phyloP scores from a whole-genome alignment of 1,140 invertebrate genomes.

The Physella acuta region DNA sequence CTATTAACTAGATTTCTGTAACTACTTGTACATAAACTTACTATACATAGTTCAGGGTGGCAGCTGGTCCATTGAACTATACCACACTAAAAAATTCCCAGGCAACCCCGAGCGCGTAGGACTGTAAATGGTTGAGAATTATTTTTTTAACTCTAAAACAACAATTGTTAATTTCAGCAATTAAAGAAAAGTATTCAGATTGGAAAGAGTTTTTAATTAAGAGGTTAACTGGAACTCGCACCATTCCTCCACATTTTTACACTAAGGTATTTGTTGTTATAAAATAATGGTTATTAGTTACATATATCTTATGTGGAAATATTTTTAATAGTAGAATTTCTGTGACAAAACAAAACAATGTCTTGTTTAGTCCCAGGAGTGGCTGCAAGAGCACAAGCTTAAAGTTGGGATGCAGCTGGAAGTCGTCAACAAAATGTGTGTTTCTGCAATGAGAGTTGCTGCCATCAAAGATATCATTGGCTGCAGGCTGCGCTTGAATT shows the following conservation, averaged over 20 bases:
- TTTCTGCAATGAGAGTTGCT: constrained; percentile 87
- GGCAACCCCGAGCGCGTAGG: no score
- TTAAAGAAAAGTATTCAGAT: constrained; percentile 87
- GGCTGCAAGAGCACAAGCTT: constrained; percentile 51
- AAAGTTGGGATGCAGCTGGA: constrained; percentile 80
- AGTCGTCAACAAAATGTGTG: constrained; percentile 93
- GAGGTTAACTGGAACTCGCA: constrained; percentile 86
- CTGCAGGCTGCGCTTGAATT: constrained; percentile 85
- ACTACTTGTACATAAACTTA: no score
- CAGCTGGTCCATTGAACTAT: no score
- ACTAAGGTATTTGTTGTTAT: constrained; percentile 79
- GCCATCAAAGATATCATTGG: constrained; percentile 87
- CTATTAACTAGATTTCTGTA: no score
- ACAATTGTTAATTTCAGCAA: constrained; percentile 53
- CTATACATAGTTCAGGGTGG: no score
- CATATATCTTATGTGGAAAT: no score
- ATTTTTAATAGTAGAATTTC: no score
- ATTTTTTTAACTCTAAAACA: no score
- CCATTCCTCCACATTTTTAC: constrained; percentile 88
- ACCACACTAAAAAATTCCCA: no score
- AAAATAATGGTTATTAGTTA: no score
- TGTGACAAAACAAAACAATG: no score
- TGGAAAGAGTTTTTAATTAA: constrained; percentile 94
- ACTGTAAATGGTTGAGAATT: no score
- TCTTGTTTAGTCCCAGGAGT: constrained; percentile 53